A percentile compares a stretch with the other conserved stretches of the same genome.
phyloP scores from a whole-genome alignment of 2,113 vertebrate genomes.

The Gadus chalcogrammus region DNA sequence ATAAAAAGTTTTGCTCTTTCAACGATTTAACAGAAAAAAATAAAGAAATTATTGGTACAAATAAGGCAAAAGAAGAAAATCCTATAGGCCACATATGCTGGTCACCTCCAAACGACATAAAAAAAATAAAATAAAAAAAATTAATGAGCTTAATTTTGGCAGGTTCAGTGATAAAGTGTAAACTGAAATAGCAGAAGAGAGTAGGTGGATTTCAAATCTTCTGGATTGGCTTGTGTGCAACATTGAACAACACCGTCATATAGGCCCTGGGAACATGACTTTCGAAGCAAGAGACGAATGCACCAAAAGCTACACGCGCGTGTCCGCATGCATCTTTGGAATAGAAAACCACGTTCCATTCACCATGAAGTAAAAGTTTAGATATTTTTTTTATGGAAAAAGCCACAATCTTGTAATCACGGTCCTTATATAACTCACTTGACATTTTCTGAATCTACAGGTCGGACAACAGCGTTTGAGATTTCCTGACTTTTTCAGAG shows the following conservation, averaged over 20 bases:
- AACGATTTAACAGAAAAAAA: slow-evolving; percentile 22
- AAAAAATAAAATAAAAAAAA: not conserved
- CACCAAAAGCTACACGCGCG: not conserved
- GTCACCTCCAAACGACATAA: slow-evolving; percentile 9
- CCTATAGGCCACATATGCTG: slow-evolving; percentile 1
- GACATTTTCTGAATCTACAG: too few species aligned
- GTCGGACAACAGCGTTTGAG: too few species aligned
- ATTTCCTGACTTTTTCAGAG: too few species aligned
- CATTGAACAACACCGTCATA: slow-evolving; percentile 21
- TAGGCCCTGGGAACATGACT: slow-evolving; percentile 12
- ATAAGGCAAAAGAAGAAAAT: slow-evolving; percentile 47
- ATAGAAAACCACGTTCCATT: slow-evolving; percentile 1
- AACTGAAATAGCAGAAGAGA: slow-evolving; percentile 43
- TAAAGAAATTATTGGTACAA: slow-evolving; percentile 53
- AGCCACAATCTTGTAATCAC: too few species aligned
- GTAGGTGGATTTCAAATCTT: slow-evolving; percentile 30
- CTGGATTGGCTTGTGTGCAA: slow-evolving; percentile 40
- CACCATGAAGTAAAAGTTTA: not conserved
- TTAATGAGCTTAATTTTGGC: slow-evolving; percentile 63
- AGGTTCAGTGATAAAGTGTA: slow-evolving; percentile 63
- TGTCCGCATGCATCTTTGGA: slow-evolving; percentile 3
- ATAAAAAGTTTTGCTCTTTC: slow-evolving; percentile 26
- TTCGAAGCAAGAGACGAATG: slow-evolving; percentile 25
- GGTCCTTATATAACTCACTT: too few species aligned
- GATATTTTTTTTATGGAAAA: too few species aligned